Evolutionary conservation across 2,797 vertebrate species (phyloP).

Genomic region (Sebastes vulpes): DNA sequence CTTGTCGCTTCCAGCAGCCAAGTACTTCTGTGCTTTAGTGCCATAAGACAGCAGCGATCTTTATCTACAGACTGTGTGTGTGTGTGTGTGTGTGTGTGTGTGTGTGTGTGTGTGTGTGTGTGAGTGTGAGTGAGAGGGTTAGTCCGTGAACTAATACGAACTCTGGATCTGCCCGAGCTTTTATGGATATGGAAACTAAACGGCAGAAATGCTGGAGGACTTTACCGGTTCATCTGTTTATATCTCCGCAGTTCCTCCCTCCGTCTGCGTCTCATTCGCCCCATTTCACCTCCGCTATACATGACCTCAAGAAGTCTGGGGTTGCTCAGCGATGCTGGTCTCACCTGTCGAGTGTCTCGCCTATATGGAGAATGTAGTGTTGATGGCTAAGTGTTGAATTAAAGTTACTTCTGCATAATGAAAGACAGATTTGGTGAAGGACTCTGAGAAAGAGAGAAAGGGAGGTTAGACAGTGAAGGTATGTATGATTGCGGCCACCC

Average conservation of each 20-base stretch:
- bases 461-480: conserved; percentile 1
- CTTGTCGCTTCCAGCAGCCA: conserved; percentile 32
- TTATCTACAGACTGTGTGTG: background rate
- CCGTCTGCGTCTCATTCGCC: conserved; percentile 28
- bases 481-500: background rate
- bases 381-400: background rate
- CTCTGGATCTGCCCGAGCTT: conserved; percentile 26
- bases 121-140: background rate
- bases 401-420: background rate
- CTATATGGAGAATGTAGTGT: background rate
- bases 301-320: conserved; percentile 7
- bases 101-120: too few species aligned
- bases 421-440: background rate
- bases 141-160: conserved; percentile 46
- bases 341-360: conserved; percentile 26
- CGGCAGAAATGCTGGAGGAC: conserved; percentile 15
- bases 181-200: conserved; percentile 38
- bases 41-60: conserved; percentile 16
- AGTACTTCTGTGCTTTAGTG: conserved; percentile 20
- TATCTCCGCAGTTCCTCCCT: conserved; percentile 5
- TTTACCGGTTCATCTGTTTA: conserved; percentile 27
- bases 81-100: background rate
- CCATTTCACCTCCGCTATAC: conserved; percentile 5
- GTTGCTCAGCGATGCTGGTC: conserved; percentile 1
- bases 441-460: background rate